Evolutionary conservation across 1,140 invertebrate genomes (phyloP).

Genomic region (Saccostrea glomerata): DNA sequence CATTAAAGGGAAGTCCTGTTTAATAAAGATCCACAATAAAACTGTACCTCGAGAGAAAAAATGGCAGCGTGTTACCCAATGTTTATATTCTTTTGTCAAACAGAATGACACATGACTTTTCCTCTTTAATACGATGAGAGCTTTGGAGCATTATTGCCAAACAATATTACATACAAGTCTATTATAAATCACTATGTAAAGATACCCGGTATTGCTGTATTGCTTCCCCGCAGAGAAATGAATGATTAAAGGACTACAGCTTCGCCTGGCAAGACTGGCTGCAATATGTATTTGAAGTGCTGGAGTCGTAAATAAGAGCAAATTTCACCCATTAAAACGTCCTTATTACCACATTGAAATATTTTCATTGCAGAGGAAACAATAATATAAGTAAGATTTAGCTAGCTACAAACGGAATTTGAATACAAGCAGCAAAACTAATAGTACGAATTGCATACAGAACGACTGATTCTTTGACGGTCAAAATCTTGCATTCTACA

Average conservation of each 20-base stretch:
- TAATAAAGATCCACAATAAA: constrained; percentile 15
- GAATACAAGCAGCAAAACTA: too few relatives aligned
- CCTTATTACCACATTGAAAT: neutral
- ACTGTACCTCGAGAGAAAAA: neutral
- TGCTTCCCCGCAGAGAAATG: neutral
- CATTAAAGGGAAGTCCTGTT: constrained; percentile 6
- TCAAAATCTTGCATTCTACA: too few relatives aligned
- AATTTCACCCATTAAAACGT: constrained; percentile 2
- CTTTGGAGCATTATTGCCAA: constrained; percentile 17
- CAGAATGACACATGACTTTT: constrained; percentile 22
- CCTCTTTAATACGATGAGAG: neutral
- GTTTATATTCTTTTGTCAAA: constrained; percentile 22
- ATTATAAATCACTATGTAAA: constrained; percentile 13
- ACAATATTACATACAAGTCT: constrained; percentile 20
- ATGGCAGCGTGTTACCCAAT: neutral
- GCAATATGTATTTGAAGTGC: constrained; percentile 24
- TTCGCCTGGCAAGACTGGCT: neutral
- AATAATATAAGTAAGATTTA: neutral
- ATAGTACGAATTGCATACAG: too few relatives aligned
- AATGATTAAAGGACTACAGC: neutral
- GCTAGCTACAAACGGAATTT: neutral
- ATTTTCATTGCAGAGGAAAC: neutral
- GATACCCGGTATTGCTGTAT: neutral
- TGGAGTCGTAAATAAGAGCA: neutral
- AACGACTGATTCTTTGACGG: too few relatives aligned